Evolutionary conservation across 2,888 invertebrate species (phyloP).

Genomic region (Pedicia rivosa): DNA sequence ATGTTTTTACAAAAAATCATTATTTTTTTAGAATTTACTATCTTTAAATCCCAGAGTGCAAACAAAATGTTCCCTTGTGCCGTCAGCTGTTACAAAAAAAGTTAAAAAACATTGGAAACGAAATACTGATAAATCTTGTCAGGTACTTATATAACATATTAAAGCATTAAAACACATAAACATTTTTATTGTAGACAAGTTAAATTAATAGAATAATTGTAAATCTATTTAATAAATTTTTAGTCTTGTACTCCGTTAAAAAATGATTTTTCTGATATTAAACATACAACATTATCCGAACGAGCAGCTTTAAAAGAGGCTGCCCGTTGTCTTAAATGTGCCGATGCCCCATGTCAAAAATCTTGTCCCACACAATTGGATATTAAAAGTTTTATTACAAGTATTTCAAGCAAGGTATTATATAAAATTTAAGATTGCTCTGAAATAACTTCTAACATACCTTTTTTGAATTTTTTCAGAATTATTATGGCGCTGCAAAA

Average conservation of each 20-base stretch:
- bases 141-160: conserved; percentile 45
- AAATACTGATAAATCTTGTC: conserved; percentile 70
- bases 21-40: conserved; percentile 65
- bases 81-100: conserved; percentile 69
- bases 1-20: no score
- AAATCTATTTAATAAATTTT: conserved; percentile 13
- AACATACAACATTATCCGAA: conserved; percentile 93
- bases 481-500: conserved; percentile 95
- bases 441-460: not conserved
- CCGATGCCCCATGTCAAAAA: conserved; percentile 96
- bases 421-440: not conserved
- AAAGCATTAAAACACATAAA: no score
- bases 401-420: conserved; percentile 75
- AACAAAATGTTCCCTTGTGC: conserved; percentile 59
- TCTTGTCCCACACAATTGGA: conserved; percentile 97
- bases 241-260: conserved; percentile 51
- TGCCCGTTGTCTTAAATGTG: conserved; percentile 76
- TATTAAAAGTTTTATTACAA: conserved; percentile 90
- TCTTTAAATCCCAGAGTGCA: conserved; percentile 71
- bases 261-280: conserved; percentile 93
- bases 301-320: conserved; percentile 85
- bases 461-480: conserved; percentile 36
- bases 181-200: no score
- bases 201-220: no score
- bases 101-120: conserved; percentile 93